Base-by-base conservation (phyloP, 2,888 invertebrate species). In the Galeruca laticollis region DNA sequence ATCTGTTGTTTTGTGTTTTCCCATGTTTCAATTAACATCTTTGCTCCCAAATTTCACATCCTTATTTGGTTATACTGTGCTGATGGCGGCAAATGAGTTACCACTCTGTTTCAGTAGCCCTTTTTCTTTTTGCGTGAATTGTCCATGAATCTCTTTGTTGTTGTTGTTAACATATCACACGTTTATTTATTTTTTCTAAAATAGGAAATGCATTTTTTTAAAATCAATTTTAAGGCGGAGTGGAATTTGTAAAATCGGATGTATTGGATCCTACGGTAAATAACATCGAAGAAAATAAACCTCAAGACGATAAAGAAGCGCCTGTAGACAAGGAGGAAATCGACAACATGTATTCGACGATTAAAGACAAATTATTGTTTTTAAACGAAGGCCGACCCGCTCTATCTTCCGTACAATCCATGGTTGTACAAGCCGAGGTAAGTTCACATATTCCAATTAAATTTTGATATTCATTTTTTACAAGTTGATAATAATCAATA, bases 351-450 rank as follows among this genome's bases (percentile, higher is more conserved):
- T 86, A 86, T 57, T 84, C 84, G 35, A 82, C 87, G 8, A 86
- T 90, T 60, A 85, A 85, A 72, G 89, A 89, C 74, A 90, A 90
- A 80, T 83, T 90, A 49, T 86, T 84, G 72, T 90, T 90, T 81
- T 81, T 90, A 62, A 87, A 87, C 26, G 89, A 89, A 77, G 89
- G 88, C 5, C 87, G 87, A 74, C 86, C 86, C 11, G 82, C 85
- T 26, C 86, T 88, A 18, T 87, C 89, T 52, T 87, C 90, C 5
- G 89, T 90, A 51, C 90, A 90, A 85, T 82, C 87, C 33, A 89
- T 90, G 87, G 84, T 87, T 52, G 89, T 90, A 76, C 90, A 90
- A 83, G 84, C 90, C 74, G 88, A 90, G 84, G 90, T 90, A 79
- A 80, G 79, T 77, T 35, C 1, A 26, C 40, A 40, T 8, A 13